A percentile compares a stretch with the other conserved stretches of the same genome.
Conservation (phyloP, 2,113 vertebrate species). For the Cervus canadensis region DNA sequence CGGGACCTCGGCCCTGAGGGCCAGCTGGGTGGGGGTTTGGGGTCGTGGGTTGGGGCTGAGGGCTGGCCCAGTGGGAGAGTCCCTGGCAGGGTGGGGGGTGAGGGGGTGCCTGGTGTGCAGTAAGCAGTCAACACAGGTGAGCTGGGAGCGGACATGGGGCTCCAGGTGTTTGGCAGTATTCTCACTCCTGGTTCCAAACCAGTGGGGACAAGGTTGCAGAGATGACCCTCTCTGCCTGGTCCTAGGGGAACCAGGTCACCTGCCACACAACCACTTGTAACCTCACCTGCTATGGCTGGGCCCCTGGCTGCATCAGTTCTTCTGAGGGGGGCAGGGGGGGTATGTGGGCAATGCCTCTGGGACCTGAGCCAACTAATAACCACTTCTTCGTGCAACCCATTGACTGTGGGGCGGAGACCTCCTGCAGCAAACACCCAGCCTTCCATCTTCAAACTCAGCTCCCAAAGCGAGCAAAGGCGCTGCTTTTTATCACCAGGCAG, state of each 20-base stretch:
- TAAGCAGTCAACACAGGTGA: neutral
- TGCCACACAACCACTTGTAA: neutral
- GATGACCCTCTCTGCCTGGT: neutral
- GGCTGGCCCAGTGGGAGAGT: neutral
- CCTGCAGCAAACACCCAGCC: neutral
- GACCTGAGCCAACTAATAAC: neutral
- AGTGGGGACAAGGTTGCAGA: neutral
- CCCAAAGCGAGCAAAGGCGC: neutral
- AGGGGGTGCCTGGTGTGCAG: neutral
- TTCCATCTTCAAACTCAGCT: neutral
- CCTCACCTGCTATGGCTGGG: neutral
- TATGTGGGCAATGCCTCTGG: neutral
- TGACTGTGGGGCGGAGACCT: neutral
- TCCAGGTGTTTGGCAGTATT: neutral
- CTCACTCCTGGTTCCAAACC: neutral
- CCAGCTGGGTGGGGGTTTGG: neutral
- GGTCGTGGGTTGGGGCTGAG: neutral
- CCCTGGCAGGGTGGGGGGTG: rapidly evolving
- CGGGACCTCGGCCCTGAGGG: neutral
- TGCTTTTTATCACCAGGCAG: neutral
- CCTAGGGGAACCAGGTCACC: neutral
- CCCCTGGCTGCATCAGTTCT: neutral
- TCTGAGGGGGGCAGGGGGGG: neutral
- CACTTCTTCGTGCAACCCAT: neutral
- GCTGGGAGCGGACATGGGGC: neutral